Conservation (phyloP, 2,888 invertebrate species). For the Resseliella maxima region DNA sequence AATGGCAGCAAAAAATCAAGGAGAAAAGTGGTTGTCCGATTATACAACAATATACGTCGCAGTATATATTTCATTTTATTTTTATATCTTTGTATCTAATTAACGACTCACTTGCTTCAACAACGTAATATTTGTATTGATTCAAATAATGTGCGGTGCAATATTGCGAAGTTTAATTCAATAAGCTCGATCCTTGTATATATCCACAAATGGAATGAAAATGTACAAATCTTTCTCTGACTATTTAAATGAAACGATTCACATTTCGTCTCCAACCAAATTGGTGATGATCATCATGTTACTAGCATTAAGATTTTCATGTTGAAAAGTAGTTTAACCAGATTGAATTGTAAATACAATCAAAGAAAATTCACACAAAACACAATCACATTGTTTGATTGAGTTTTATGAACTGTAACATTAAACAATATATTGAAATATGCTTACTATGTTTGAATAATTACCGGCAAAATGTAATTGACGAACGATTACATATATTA, state of each 20-base stretch:
- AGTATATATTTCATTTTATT: neutral
- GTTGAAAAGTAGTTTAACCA: constrained; percentile 30
- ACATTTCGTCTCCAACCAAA: neutral
- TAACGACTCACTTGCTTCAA: constrained; percentile 24
- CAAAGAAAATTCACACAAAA: neutral
- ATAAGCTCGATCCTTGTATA: neutral
- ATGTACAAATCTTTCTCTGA: no score
- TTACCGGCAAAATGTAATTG: constrained; percentile 10
- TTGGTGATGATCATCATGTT: neutral
- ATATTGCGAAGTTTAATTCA: neutral
- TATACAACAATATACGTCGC: neutral
- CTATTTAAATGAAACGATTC: neutral
- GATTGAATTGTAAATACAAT: neutral
- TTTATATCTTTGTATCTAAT: constrained; percentile 48
- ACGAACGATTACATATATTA: constrained; percentile 38
- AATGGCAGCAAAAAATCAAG: constrained; percentile 28
- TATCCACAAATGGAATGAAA: neutral
- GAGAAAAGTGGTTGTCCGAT: constrained; percentile 35
- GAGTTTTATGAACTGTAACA: constrained; percentile 24
- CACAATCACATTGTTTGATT: neutral
- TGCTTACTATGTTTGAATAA: neutral
- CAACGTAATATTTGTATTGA: constrained; percentile 17
- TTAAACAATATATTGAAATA: neutral
- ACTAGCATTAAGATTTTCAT: constrained; percentile 25
- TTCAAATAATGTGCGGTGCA: neutral